Percentiles rank a stretch among this genome's conserved stretches.
Conservation (phyloP, 2,113 vertebrate genomes). For the Paralichthys olivaceus region DNA sequence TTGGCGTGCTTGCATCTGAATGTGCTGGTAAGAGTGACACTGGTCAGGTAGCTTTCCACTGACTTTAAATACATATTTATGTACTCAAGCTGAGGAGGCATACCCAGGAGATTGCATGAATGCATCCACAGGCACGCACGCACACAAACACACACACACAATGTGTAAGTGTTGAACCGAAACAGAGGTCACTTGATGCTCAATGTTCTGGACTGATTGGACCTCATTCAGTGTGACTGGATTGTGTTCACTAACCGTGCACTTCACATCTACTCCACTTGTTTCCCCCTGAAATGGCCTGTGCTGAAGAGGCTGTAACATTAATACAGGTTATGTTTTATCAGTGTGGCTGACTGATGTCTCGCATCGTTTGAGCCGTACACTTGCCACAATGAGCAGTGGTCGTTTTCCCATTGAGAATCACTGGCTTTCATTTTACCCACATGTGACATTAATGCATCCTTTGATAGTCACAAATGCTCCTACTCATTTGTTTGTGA, state of each 20-base stretch:
- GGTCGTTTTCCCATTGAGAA: background rate
- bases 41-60: constrained; percentile 9
- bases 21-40: constrained; percentile 7
- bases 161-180: constrained; percentile 7
- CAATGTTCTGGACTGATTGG: constrained; percentile 58
- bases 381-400: background rate
- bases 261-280: constrained; percentile 28
- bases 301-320: background rate
- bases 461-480: background rate
- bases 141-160: background rate
- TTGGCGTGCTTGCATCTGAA: background rate
- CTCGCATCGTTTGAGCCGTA: background rate
- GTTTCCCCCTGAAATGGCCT: background rate
- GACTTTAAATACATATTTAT: background rate
- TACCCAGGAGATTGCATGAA: background rate
- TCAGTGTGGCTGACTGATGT: constrained; percentile 26
- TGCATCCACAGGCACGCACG: background rate
- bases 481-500: background rate
- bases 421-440: background rate
- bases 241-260: constrained; percentile 25
- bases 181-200: constrained; percentile 51
- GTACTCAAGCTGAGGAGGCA: background rate
- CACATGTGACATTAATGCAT: constrained; percentile 6
- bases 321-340: constrained; percentile 23
- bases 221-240: constrained; percentile 34